phyloP scores from a whole-genome alignment of 2,797 vertebrate genomes.

The Hippocampus kuda region DNA sequence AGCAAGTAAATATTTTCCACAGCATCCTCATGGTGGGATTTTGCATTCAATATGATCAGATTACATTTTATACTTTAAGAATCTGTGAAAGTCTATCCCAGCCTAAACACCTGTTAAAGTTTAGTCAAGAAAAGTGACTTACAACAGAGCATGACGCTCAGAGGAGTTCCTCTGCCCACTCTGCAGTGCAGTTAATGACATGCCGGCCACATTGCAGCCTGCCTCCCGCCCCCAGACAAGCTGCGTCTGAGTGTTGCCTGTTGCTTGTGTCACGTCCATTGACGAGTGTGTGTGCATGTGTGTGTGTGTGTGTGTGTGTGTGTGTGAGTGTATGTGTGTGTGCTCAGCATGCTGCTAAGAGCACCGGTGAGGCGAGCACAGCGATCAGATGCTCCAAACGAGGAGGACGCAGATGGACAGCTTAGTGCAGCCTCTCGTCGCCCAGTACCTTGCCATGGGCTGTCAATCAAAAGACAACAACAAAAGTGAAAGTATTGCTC shows the following conservation, averaged over 20 bases:
- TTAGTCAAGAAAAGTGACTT: constrained; percentile 6
- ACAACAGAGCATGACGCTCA: constrained; percentile 14
- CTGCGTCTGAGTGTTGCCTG: constrained; percentile 43
- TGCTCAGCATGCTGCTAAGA: constrained; percentile 57
- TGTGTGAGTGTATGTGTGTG: too few species aligned
- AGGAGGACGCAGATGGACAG: constrained; percentile 69
- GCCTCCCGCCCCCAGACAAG: constrained; percentile 52
- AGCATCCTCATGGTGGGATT: too few species aligned
- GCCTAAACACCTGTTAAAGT: neutral
- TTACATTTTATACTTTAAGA: neutral
- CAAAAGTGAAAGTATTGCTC: constrained; percentile 45
- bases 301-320: too few species aligned
- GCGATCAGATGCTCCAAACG: constrained; percentile 56
- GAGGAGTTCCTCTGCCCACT: constrained; percentile 9
- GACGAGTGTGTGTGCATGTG: constrained; percentile 38
- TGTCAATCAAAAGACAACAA: constrained; percentile 60
- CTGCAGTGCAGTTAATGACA: constrained; percentile 3
- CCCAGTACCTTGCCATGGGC: constrained; percentile 71
- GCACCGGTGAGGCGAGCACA: constrained; percentile 45
- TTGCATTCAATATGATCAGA: neutral
- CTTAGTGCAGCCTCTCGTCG: constrained; percentile 68
- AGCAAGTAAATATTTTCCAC: neutral
- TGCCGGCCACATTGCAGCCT: constrained; percentile 4
- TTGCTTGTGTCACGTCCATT: constrained; percentile 51
- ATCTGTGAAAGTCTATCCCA: neutral